Evolutionary conservation across 2,113 vertebrate genomes (phyloP), one percentile per base, ranked within the genome.

Genomic region (Genyomyrus donnyi): DNA sequence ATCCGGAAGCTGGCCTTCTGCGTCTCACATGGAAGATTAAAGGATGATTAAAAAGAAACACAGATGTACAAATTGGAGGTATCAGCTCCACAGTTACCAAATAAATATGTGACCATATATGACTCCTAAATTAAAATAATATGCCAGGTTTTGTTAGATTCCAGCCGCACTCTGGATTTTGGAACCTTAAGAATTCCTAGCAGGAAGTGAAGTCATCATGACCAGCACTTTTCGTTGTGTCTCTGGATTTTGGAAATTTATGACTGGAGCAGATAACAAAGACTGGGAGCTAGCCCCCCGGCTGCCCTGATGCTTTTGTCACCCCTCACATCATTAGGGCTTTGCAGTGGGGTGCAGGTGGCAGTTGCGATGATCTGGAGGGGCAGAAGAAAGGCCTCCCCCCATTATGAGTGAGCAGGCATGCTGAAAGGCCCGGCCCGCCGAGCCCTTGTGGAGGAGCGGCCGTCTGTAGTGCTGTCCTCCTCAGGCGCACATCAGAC

Each of bases 371-470:
- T 50, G 85, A 46, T 27, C 24, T 52, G 48, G 49, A 49, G 49
- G 85, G 48, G 48, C 85, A 87, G n/a, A 52, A 87, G 85, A 87
- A 87, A 87, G 85, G n/a, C 48, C 85, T 27, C 46, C 84, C n/a
- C 85, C 85, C 49, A 85, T 85, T 85, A 50, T 24, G 48, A 53
- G 85, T 4, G 49, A 35, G 48, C 48, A 53, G 85, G 24, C 85
- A 87, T 31, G n/a, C 49, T 87, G 11, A 35, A 50, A 87, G 85
- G 85, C 10, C n/a, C 7, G 27, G 85, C 13, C 31, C 8, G 49
- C 49, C 24, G 39, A 53, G n/a, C 84, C 84, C 84, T 49, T 49
- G 84, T 13, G 24, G 42, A n/a, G 84, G 24, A 27, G 17, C 46
- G 10, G 27, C 24, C 49, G 17, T 87, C 85, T 50, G 85, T 52